phyloP scores from a whole-genome alignment of 2,797 vertebrate species.

The Emys orbicularis region DNA sequence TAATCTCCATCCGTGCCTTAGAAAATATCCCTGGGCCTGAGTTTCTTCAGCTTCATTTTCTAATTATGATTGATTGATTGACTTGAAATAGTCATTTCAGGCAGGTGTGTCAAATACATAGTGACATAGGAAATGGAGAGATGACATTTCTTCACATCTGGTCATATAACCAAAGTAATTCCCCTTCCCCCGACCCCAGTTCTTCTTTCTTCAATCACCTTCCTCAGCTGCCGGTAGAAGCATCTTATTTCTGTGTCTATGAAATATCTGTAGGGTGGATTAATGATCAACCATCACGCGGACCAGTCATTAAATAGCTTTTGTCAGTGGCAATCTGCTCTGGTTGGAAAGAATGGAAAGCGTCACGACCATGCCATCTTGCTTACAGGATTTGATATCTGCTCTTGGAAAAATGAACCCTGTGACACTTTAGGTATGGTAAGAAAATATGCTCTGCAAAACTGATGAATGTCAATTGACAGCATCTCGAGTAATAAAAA shows the following conservation, averaged over 20 bases:
- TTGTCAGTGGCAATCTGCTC: constrained; percentile 97
- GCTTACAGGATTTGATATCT: constrained; percentile 97
- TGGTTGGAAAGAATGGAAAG: constrained; percentile 93
- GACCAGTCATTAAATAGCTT: constrained; percentile 98
- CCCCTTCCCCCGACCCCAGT: background rate
- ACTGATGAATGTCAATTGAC: fast-evolving
- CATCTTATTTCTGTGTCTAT: constrained; percentile 41
- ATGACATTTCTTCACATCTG: background rate
- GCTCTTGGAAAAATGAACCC: constrained; percentile 98
- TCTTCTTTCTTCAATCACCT: background rate
- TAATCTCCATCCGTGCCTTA: background rate
- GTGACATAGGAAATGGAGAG: background rate
- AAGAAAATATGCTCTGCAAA: background rate
- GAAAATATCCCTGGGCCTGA: background rate
- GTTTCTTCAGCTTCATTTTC: background rate
- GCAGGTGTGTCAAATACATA: background rate
- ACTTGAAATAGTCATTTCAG: background rate
- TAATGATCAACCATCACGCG: constrained; percentile 95
- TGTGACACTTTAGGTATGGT: constrained; percentile 94
- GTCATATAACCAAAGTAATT: background rate
- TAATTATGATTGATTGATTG: background rate
- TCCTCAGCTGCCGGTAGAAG: background rate
- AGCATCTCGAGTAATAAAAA: background rate
- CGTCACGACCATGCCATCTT: constrained; percentile 96
- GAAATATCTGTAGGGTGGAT: constrained; percentile 85